These are phyloP conservation scores for Pantala flavescens DNA, from an alignment of 1,140 invertebrate genomes.

Conservation along the genomic window DNA sequence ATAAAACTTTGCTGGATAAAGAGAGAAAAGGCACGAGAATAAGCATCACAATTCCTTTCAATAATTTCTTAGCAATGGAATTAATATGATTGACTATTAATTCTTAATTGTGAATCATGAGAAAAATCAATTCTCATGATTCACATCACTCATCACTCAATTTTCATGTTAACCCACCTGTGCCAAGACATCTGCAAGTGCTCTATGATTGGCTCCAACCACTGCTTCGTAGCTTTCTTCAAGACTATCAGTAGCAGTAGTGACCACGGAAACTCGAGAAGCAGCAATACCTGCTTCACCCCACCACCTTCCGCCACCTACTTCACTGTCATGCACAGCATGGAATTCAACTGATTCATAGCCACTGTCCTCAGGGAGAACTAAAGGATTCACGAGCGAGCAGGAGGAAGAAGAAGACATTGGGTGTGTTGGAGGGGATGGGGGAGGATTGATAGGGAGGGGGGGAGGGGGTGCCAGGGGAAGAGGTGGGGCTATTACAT, in stretches of 20 bases:
- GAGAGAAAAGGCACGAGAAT: too few relatives aligned
- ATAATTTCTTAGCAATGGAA: too few relatives aligned
- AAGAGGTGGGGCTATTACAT: neutral
- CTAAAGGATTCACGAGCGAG: neutral
- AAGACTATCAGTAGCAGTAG: slow-evolving; percentile 30
- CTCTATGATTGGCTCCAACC: slow-evolving; percentile 78
- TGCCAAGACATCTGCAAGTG: slow-evolving; percentile 43
- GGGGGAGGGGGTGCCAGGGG: neutral
- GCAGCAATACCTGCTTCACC: neutral
- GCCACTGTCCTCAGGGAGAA: slow-evolving; percentile 25
- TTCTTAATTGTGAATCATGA: too few relatives aligned
- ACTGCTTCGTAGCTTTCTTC: slow-evolving; percentile 82
- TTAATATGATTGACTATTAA: too few relatives aligned
- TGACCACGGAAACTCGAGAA: neutral
- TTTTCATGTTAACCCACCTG: neutral
- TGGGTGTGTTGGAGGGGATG: neutral
- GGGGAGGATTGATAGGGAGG: neutral
- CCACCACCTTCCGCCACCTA: neutral
- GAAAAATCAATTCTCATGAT: too few relatives aligned
- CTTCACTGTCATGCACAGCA: slow-evolving; percentile 19
- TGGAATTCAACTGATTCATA: slow-evolving; percentile 29
- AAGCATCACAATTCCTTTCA: too few relatives aligned
- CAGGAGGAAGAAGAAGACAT: neutral
- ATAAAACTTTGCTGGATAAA: too few relatives aligned
- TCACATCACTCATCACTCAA: too few relatives aligned